These are phyloP conservation scores for Diarsia mendica DNA, from an alignment of 2,888 invertebrate species.

Conservation along the genomic window DNA sequence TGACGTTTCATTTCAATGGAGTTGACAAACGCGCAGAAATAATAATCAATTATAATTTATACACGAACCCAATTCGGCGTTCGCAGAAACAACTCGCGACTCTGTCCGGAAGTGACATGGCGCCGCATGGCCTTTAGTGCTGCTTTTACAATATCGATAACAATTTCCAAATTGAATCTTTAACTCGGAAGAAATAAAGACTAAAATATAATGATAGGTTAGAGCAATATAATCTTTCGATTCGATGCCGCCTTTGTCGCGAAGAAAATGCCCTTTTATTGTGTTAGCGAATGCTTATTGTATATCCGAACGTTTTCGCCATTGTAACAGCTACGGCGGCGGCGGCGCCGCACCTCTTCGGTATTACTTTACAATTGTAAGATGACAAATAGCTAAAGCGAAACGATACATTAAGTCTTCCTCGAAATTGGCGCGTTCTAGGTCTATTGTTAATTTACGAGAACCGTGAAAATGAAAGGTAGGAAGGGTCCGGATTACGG, in stretches of 20 bases:
- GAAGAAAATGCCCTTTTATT: conserved; percentile 86
- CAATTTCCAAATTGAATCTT: conserved; percentile 68
- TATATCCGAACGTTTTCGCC: conserved; percentile 83
- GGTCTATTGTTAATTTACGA: conserved; percentile 74
- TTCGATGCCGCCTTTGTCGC: conserved; percentile 74
- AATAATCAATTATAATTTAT: conserved; percentile 63
- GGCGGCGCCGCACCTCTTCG: conserved; percentile 75
- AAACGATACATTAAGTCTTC: conserved; percentile 81
- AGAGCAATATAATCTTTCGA: conserved; percentile 78
- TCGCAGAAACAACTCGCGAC: conserved; percentile 73
- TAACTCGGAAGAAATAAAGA: conserved; percentile 71
- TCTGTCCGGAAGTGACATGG: conserved; percentile 76
- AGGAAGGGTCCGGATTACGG: conserved; percentile 61
- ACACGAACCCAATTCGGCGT: conserved; percentile 57
- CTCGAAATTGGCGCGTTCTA: conserved; percentile 72
- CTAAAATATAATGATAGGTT: conserved; percentile 73
- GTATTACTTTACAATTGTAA: conserved; percentile 82
- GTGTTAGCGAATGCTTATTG: conserved; percentile 87
- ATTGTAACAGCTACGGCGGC: conserved; percentile 79
- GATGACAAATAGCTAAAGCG: conserved; percentile 84
- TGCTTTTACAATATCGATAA: conserved; percentile 73
- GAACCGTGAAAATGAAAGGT: conserved; percentile 62
- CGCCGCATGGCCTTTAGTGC: conserved; percentile 70
- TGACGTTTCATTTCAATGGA: conserved; percentile 16
- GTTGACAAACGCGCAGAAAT: conserved; percentile 53